Evolutionary conservation across 1,140 invertebrate species (phyloP).

Genomic region (Drosophila tani): DNA sequence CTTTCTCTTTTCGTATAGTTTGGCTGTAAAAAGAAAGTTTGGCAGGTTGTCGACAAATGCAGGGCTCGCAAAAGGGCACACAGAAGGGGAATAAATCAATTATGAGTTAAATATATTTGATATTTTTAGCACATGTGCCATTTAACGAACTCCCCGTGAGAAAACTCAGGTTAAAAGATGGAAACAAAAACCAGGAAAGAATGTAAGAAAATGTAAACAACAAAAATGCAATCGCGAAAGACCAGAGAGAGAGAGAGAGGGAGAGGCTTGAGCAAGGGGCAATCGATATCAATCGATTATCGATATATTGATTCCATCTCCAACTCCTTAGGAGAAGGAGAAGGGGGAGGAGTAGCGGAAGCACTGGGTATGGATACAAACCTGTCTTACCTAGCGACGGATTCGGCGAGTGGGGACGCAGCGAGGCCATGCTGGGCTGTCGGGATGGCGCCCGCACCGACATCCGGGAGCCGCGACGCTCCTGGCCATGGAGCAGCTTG

Average conservation of each 20-base stretch:
- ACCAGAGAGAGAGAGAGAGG: constrained; percentile 5
- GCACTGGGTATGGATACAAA: constrained; percentile 74
- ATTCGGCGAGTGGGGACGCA: constrained; percentile 91
- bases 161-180: constrained; percentile 1
- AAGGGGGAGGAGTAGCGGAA: not conserved
- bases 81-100: not conserved
- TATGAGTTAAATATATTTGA: no score
- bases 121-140: not conserved
- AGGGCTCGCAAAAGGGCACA: constrained; percentile 11
- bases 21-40: constrained; percentile 59
- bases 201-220: constrained; percentile 35
- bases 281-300: constrained; percentile 6
- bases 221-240: constrained; percentile 37
- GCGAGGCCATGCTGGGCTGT: constrained; percentile 92
- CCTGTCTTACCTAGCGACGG: constrained; percentile 90
- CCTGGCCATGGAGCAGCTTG: constrained; percentile 91
- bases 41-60: constrained; percentile 51
- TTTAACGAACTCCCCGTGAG: not conserved
- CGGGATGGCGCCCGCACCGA: constrained; percentile 91
- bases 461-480: constrained; percentile 91
- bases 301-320: constrained; percentile 4
- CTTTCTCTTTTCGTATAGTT: constrained; percentile 35
- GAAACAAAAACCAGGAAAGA: constrained; percentile 26
- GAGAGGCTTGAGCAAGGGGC: constrained; percentile 12
- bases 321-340: not conserved